Conservation (phyloP, 2,797 vertebrate genomes). For the Echeneis naucrates region DNA sequence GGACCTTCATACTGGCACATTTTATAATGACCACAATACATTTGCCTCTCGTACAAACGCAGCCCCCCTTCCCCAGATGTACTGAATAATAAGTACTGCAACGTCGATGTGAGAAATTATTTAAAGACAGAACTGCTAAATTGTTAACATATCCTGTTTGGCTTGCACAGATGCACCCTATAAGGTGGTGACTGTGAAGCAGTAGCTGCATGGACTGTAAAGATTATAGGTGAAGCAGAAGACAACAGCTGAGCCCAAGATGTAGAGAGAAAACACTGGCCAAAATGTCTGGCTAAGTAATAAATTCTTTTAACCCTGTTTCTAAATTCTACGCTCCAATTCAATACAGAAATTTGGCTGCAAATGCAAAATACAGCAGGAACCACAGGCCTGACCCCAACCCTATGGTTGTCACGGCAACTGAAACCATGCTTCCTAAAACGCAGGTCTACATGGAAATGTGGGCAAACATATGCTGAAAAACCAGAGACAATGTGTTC, state of each 20-base stretch:
- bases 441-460: not conserved
- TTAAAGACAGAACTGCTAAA: not conserved
- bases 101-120: no score
- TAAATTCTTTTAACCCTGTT: not conserved
- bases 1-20: no score
- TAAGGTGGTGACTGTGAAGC: not conserved
- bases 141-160: not conserved
- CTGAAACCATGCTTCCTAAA: not conserved
- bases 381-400: not conserved
- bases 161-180: not conserved
- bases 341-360: not conserved
- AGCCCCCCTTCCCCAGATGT: no score
- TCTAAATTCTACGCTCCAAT: not conserved
- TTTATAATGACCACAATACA: no score
- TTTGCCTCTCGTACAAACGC: no score
- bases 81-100: no score
- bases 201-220: no score
- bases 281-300: not conserved
- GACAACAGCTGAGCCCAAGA: no score
- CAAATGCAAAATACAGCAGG: not conserved
- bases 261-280: not conserved
- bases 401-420: not conserved
- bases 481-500: conserved; percentile 7
- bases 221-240: no score
- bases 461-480: not conserved